Conservation (phyloP, 2,113 vertebrate species). For the Xenopus laevis region DNA sequence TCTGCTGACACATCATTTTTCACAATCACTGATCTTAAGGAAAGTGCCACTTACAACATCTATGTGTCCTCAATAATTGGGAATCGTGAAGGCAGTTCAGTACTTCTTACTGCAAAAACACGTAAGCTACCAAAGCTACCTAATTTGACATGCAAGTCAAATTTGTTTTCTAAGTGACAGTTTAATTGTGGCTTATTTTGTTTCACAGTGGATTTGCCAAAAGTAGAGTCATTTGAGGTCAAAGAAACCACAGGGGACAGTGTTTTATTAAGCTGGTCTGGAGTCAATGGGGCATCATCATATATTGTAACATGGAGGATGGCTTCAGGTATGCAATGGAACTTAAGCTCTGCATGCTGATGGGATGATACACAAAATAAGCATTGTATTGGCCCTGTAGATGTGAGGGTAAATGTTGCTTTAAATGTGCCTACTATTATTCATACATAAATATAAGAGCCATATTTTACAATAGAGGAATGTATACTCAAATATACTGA, state of each 20-base stretch:
- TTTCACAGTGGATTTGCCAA: constrained; percentile 71
- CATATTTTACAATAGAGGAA: too few relatives aligned
- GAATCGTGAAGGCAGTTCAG: constrained; percentile 64
- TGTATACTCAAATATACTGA: too few relatives aligned
- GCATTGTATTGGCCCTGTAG: too few relatives aligned
- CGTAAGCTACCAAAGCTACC: constrained; percentile 72
- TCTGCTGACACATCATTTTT: constrained; percentile 59
- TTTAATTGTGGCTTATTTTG: constrained; percentile 2
- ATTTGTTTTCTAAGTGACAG: too few relatives aligned
- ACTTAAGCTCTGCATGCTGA: too few relatives aligned
- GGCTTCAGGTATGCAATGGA: constrained; percentile 68
- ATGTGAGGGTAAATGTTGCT: too few relatives aligned
- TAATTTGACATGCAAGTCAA: neutral
- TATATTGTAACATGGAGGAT: constrained; percentile 73
- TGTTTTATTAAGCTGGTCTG: constrained; percentile 68
- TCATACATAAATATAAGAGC: too few relatives aligned
- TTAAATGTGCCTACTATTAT: too few relatives aligned
- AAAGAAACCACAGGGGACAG: constrained; percentile 64
- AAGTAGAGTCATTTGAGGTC: constrained; percentile 64
- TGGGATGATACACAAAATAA: too few relatives aligned
- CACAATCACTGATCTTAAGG: constrained; percentile 63
- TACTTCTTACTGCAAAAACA: constrained; percentile 69
- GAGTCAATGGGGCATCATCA: constrained; percentile 63
- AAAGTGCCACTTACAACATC: constrained; percentile 73
- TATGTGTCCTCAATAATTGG: constrained; percentile 64